Conservation (phyloP, 2,113 vertebrate species). For the Tinamus guttatus region DNA sequence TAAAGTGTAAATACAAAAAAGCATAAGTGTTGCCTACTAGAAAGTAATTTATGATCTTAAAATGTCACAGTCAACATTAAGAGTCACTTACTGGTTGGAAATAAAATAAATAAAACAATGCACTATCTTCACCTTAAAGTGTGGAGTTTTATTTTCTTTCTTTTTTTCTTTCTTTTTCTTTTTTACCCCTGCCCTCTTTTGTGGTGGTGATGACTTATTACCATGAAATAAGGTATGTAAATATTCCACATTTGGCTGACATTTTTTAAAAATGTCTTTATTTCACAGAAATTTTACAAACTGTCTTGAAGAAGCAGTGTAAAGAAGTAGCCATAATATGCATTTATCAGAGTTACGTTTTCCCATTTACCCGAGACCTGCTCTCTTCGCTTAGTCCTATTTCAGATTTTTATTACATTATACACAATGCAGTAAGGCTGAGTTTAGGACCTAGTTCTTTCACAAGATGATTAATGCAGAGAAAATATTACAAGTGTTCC, state of each 20-base stretch:
- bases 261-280: background rate
- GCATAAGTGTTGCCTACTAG: constrained; percentile 23
- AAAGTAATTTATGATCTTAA: constrained; percentile 70
- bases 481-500: constrained; percentile 27
- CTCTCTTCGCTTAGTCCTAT: background rate
- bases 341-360: fast-evolving
- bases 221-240: constrained; percentile 40
- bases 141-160: background rate
- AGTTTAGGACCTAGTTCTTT: constrained; percentile 3
- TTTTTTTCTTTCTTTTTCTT: background rate
- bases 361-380: background rate
- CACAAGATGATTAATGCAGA: background rate
- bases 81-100: constrained; percentile 27
- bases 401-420: background rate
- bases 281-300: constrained; percentile 33
- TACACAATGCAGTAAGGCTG: background rate
- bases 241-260: constrained; percentile 30
- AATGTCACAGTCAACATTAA: constrained; percentile 70
- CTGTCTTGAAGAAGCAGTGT: background rate
- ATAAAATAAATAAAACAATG: constrained; percentile 43
- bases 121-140: background rate
- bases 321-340: background rate
- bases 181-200: background rate
- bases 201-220: background rate
- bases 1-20: constrained; percentile 63